Conservation (phyloP, 2,888 invertebrate species). For the Leistus spinibarbis region DNA sequence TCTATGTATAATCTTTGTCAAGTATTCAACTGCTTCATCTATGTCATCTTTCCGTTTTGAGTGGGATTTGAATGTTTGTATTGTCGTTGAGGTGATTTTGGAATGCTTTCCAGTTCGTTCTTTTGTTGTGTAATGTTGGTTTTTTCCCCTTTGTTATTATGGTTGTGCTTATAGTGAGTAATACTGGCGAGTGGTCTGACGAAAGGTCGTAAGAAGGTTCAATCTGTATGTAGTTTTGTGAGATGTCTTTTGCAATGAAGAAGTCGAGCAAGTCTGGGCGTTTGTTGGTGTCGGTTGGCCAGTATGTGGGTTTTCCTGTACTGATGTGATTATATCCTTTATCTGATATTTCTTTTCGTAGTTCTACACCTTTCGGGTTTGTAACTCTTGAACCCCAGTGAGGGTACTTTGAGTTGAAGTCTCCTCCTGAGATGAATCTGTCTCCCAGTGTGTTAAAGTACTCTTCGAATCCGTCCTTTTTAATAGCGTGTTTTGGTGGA, state of each 20-base stretch:
- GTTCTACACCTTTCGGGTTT: slow-evolving; percentile 23
- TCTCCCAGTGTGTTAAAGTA: slow-evolving; percentile 32
- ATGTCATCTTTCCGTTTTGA: slow-evolving; percentile 41
- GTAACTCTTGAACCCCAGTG: slow-evolving; percentile 41
- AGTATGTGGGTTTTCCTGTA: slow-evolving; percentile 43
- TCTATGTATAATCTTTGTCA: slow-evolving; percentile 36
- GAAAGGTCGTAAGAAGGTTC: slow-evolving; percentile 42
- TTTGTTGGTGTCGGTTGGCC: too few species aligned
- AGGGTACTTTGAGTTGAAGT: slow-evolving; percentile 14
- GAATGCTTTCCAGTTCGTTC: slow-evolving; percentile 32
- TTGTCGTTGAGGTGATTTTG: slow-evolving; percentile 31
- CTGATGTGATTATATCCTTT: slow-evolving; percentile 26
- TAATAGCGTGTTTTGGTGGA: slow-evolving; percentile 41
- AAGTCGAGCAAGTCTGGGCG: slow-evolving; percentile 45
- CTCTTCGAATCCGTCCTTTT: slow-evolving; percentile 34
- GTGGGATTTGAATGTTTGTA: slow-evolving; percentile 26
- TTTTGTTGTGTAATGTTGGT: slow-evolving; percentile 35
- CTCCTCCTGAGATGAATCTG: slow-evolving; percentile 39
- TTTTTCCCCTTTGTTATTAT: slow-evolving; percentile 35
- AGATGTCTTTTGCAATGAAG: slow-evolving; percentile 42
- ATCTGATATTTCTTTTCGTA: slow-evolving; percentile 12
- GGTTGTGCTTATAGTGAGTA: slow-evolving; percentile 40
- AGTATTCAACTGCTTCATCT: slow-evolving; percentile 34
- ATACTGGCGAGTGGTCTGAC: slow-evolving; percentile 44
- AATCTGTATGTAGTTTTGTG: slow-evolving; percentile 28